Evolutionary conservation across 2,888 invertebrate species (phyloP).

Genomic region (Drosophila nr. perissopoda): DNA sequence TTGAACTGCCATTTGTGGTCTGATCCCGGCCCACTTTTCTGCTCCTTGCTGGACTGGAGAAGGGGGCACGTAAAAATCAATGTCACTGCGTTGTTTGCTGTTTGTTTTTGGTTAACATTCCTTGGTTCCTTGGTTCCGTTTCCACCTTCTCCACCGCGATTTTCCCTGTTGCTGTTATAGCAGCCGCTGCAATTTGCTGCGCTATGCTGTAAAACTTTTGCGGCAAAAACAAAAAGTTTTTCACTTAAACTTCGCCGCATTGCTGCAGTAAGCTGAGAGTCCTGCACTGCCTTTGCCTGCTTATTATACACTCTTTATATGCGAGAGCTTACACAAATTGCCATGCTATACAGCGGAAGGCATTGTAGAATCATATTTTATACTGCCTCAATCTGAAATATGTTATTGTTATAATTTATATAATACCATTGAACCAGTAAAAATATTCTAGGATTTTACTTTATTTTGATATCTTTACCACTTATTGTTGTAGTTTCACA

Average conservation of each 20-base stretch:
- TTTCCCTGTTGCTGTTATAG: conserved; percentile 67
- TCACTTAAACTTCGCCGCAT: conserved; percentile 77
- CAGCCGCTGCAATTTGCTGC: conserved; percentile 72
- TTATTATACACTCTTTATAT: conserved; percentile 23
- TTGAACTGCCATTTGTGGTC: conserved; percentile 75
- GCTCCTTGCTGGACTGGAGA: conserved; percentile 12
- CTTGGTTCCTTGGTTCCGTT: conserved; percentile 72
- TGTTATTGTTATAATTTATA: not conserved
- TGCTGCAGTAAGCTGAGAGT: conserved; percentile 62
- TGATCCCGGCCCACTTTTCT: conserved; percentile 33
- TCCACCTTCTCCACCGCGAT: conserved; percentile 46
- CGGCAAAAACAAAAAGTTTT: conserved; percentile 75
- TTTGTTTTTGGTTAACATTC: conserved; percentile 77
- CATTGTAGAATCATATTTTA: not conserved
- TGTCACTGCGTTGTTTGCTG: conserved; percentile 76
- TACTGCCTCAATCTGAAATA: not conserved
- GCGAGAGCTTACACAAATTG: conserved; percentile 2
- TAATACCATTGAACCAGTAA: not conserved
- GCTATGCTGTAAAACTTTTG: conserved; percentile 70
- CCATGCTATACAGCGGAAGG: not conserved
- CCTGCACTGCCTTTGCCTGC: conserved; percentile 28
- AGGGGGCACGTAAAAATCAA: conserved; percentile 70
- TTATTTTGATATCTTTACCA: not conserved
- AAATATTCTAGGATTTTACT: not conserved
- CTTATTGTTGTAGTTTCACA: not conserved